phyloP scores from a whole-genome alignment of 2,113 vertebrate species.

The Epinephelus moara region DNA sequence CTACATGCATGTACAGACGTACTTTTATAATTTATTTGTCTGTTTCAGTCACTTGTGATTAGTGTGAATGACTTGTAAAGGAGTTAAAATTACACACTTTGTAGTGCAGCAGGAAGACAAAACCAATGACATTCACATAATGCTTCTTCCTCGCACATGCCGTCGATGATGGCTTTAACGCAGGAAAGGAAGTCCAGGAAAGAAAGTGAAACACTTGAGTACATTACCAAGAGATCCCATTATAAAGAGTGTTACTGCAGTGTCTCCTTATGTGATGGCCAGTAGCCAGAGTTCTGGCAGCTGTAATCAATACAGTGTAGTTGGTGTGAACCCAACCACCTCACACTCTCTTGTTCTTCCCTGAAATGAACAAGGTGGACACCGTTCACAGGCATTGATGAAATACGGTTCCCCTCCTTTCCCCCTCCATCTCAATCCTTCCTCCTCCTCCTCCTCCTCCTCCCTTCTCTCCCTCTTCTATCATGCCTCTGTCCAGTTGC shows the following conservation, averaged over 20 bases:
- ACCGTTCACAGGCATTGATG: constrained; percentile 73
- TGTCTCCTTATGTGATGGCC: constrained; percentile 51
- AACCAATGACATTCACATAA: not conserved
- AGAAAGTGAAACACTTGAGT: constrained; percentile 50
- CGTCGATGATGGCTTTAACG: not conserved
- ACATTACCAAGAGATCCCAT: constrained; percentile 62
- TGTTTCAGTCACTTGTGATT: not conserved
- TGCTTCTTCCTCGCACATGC: not conserved
- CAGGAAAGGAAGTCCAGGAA: constrained; percentile 21
- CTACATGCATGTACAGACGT: not conserved
- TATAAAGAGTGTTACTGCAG: constrained; percentile 52
- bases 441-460: constrained; percentile 12
- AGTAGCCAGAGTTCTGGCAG: constrained; percentile 59
- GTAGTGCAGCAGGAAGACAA: not conserved
- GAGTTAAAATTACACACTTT: not conserved
- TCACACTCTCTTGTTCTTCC: constrained; percentile 57
- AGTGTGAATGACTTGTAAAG: not conserved
- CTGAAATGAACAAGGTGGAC: constrained; percentile 71
- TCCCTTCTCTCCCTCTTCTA: constrained; percentile 63
- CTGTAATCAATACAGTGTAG: constrained; percentile 68
- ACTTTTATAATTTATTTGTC: not conserved
- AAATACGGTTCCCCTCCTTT: constrained; percentile 53
- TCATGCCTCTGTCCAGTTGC: constrained; percentile 83
- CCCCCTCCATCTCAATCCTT: constrained; percentile 42
- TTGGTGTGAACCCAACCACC: constrained; percentile 60